Percentiles rank a stretch among this genome's conserved stretches.
phyloP scores from a whole-genome alignment of 2,113 vertebrate species.

The Microcebus tavaratra region DNA sequence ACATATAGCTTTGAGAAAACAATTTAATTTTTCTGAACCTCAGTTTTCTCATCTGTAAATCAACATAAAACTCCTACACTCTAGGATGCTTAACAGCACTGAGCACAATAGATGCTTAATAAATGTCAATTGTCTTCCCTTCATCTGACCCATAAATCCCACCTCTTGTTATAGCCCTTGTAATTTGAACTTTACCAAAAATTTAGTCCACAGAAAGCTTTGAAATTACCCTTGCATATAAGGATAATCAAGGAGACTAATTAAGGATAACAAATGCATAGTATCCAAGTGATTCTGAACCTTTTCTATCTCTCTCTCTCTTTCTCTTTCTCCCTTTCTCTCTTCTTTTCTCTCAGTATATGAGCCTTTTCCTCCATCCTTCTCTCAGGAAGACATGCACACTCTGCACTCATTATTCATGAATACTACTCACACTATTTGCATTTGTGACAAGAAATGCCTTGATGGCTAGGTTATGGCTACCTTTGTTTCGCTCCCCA shows the following conservation, averaged over 20 bases:
- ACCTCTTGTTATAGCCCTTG: not conserved
- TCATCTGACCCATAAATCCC: not conserved
- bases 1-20: not conserved
- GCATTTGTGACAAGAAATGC: not conserved
- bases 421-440: not conserved
- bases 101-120: not conserved
- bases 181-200: not conserved
- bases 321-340: not conserved
- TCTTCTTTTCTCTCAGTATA: not conserved
- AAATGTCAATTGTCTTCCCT: not conserved
- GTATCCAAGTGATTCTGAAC: not conserved
- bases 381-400: not conserved
- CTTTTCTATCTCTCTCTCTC: not conserved
- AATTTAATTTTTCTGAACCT: not conserved
- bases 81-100: not conserved
- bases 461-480: not conserved
- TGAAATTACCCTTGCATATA: not conserved
- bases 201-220: not conserved
- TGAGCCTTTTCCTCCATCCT: not conserved
- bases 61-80: not conserved
- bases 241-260: not conserved
- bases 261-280: not conserved
- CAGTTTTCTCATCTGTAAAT: not conserved
- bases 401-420: not conserved
- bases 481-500: slow-evolving; percentile 4